Evolutionary conservation across 2,888 invertebrate species (phyloP).

Genomic region (Aphidius colemani): DNA sequence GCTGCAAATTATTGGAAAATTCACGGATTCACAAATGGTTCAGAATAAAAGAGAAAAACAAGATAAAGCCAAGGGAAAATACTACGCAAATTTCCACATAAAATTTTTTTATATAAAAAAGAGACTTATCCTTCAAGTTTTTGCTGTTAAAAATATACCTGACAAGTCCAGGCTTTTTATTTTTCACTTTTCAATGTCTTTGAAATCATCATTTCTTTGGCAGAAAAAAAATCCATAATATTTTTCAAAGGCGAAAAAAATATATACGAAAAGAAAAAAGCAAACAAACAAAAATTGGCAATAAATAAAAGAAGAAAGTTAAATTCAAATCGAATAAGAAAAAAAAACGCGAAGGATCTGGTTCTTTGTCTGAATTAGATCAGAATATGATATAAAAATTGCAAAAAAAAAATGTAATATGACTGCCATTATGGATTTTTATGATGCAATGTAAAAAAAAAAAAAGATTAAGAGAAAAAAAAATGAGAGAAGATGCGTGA

Average conservation of each 20-base stretch:
- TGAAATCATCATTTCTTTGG: no score
- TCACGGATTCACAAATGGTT: constrained; percentile 10
- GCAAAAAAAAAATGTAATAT: constrained; percentile 32
- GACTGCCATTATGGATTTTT: constrained; percentile 38
- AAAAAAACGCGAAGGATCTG: constrained; percentile 18
- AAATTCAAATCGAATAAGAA: constrained; percentile 8
- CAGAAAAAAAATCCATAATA: no score
- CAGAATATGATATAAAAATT: constrained; percentile 35
- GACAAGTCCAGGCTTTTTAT: not conserved
- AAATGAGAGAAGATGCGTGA: constrained; percentile 7
- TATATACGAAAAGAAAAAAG: no score
- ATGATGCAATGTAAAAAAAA: constrained; percentile 35
- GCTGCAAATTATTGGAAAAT: constrained; percentile 19
- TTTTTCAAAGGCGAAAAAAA: no score
- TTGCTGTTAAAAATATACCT: not conserved
- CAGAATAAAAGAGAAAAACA: not conserved
- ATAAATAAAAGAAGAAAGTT: no score
- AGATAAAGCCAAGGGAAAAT: not conserved
- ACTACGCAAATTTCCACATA: not conserved
- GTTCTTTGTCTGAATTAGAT: constrained; percentile 37
- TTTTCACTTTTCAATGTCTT: no score
- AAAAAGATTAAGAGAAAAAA: constrained; percentile 20
- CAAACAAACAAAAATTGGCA: no score
- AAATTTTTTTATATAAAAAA: not conserved
- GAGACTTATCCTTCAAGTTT: not conserved